These are phyloP conservation scores for Gephyroberyx darwinii DNA, from an alignment of 2,797 vertebrate genomes.

Conservation along the genomic window DNA sequence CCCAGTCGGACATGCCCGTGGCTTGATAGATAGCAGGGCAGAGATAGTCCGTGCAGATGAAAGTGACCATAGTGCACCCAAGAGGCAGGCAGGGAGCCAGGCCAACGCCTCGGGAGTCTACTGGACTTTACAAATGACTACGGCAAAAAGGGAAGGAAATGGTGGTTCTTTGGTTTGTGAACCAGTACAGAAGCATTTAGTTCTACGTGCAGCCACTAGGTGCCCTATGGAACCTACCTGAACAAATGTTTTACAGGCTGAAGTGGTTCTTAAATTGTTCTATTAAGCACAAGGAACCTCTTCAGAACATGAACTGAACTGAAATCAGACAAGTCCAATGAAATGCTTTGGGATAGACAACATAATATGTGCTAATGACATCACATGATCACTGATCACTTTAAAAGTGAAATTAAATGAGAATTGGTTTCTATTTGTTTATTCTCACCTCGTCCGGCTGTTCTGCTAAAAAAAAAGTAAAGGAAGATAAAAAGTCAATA, in stretches of 20 bases:
- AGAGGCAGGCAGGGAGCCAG: constrained; percentile 25
- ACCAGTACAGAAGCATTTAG: neutral
- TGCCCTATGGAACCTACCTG: too few relatives aligned
- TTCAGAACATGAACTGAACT: neutral
- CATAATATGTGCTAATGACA: too few relatives aligned
- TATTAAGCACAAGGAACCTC: neutral
- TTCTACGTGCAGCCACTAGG: neutral
- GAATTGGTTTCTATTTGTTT: too few relatives aligned
- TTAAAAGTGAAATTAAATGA: too few relatives aligned
- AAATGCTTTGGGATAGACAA: too few relatives aligned
- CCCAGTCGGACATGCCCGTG: constrained; percentile 24
- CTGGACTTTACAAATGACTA: constrained; percentile 2
- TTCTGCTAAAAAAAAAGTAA: neutral
- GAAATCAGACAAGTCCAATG: neutral
- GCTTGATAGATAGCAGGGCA: constrained; percentile 44
- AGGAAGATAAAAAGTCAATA: neutral
- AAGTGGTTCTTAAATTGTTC: neutral
- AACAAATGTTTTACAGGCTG: too few relatives aligned
- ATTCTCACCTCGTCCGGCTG: neutral
- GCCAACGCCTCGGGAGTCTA: constrained; percentile 2
- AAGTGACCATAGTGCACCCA: constrained; percentile 22
- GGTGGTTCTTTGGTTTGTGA: neutral
- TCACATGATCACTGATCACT: too few relatives aligned
- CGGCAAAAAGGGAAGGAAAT: neutral
- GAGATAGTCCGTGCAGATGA: constrained; percentile 55